Evolutionary conservation across 1,140 invertebrate species (phyloP).

Genomic region (Glossosoma conforme): DNA sequence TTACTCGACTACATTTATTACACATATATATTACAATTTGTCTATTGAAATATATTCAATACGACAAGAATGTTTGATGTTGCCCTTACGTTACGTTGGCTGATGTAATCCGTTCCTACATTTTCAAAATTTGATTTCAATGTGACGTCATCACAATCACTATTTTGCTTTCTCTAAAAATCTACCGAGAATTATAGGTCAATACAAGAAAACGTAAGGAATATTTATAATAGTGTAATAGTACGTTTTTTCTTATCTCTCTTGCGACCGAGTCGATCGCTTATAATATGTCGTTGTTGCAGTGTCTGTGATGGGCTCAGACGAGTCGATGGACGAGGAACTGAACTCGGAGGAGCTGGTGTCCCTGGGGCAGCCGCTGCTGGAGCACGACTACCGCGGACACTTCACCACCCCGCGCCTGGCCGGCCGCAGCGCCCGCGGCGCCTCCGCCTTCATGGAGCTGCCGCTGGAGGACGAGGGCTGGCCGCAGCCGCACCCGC

Average conservation of each 20-base stretch:
- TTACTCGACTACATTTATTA: no score
- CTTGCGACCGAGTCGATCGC: no score
- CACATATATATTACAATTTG: no score
- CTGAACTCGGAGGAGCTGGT: constrained; percentile 47
- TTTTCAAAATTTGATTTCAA: no score
- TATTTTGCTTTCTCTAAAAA: no score
- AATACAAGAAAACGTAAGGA: no score
- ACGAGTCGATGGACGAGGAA: constrained; percentile 46
- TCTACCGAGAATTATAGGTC: neutral
- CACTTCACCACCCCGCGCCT: constrained; percentile 23
- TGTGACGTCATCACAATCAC: no score
- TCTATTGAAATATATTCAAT: no score
- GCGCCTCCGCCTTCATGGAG: constrained; percentile 39
- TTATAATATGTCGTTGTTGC: no score
- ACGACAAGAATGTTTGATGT: no score
- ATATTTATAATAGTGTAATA: neutral
- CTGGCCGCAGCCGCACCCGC: constrained; percentile 41
- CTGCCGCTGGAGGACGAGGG: constrained; percentile 48
- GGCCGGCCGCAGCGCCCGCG: constrained; percentile 36
- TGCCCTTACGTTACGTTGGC: no score
- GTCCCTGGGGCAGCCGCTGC: constrained; percentile 43
- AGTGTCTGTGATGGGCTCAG: constrained; percentile 17
- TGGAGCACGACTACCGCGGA: constrained; percentile 46
- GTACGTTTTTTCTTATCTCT: neutral
- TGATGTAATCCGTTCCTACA: no score